Percentiles rank a stretch among this genome's conserved stretches.
Evolutionary conservation across 2,113 vertebrate species (phyloP).

Genomic region (Prunella himalayana): DNA sequence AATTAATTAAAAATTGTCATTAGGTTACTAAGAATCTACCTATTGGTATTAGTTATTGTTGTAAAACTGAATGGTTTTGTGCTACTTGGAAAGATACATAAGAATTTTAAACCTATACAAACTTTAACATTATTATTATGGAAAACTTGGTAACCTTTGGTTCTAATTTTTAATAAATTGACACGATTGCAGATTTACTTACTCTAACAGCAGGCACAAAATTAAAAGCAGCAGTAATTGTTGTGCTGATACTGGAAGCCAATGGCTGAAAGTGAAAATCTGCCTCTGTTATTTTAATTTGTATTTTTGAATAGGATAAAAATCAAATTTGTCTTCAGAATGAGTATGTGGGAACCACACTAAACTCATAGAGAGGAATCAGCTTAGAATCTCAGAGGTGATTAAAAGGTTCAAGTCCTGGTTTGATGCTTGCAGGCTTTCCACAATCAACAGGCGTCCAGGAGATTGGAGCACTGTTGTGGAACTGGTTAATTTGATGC

Average conservation of each 20-base stretch:
- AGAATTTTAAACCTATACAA: neutral
- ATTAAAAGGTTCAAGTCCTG: neutral
- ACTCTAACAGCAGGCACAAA: neutral
- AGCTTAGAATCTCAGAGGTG: neutral
- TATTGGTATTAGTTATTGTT: slow-evolving; percentile 2
- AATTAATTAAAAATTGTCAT: slow-evolving; percentile 35
- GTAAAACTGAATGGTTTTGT: neutral
- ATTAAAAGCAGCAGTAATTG: neutral
- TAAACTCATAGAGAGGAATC: neutral
- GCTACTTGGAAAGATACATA: neutral
- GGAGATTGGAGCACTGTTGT: slow-evolving; percentile 1
- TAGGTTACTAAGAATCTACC: neutral
- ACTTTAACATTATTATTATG: neutral
- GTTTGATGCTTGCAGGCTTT: neutral
- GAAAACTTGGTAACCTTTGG: neutral
- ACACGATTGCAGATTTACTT: neutral
- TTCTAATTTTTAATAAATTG: neutral
- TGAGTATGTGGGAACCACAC: rapidly evolving
- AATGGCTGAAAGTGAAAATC: neutral
- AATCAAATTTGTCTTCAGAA: neutral
- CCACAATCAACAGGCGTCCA: neutral
- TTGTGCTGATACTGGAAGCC: neutral
- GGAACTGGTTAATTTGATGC: slow-evolving; percentile 4
- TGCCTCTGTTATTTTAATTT: neutral
- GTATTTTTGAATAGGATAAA: neutral